These are phyloP conservation scores for Deroplatys truncata DNA, from an alignment of 2,888 invertebrate species.

Conservation along the genomic window DNA sequence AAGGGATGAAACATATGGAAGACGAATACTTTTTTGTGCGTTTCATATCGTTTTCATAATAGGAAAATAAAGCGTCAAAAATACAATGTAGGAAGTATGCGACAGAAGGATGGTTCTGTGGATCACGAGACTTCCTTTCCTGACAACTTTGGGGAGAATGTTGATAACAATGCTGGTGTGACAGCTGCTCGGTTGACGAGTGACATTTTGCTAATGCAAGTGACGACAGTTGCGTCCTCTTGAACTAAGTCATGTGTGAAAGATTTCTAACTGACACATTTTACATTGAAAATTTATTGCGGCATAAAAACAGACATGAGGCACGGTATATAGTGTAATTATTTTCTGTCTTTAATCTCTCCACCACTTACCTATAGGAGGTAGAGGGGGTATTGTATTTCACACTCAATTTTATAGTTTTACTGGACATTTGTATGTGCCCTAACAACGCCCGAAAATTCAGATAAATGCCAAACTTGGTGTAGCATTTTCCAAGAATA, in stretches of 20 bases:
- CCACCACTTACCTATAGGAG: too few species aligned
- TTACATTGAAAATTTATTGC: neutral
- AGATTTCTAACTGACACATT: neutral
- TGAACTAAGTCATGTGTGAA: neutral
- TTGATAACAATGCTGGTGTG: neutral
- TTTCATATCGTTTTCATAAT: neutral
- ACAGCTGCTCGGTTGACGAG: neutral
- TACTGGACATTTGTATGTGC: too few species aligned
- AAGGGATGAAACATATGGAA: slow-evolving; percentile 21
- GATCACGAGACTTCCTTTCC: neutral
- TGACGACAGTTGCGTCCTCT: neutral
- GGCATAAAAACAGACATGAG: neutral
- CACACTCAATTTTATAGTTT: too few species aligned
- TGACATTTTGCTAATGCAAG: neutral
- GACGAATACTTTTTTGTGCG: neutral
- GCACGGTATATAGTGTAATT: neutral
- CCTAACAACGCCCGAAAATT: too few species aligned
- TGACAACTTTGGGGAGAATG: neutral
- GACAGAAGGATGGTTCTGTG: neutral
- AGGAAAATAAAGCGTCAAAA: neutral
- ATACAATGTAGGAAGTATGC: neutral
- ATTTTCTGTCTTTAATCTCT: neutral
- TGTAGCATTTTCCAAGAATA: too few species aligned
- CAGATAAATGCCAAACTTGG: too few species aligned
- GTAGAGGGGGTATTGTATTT: too few species aligned